Conservation (phyloP, 2,113 vertebrate genomes). For the Thalassarche chlororhynchos region DNA sequence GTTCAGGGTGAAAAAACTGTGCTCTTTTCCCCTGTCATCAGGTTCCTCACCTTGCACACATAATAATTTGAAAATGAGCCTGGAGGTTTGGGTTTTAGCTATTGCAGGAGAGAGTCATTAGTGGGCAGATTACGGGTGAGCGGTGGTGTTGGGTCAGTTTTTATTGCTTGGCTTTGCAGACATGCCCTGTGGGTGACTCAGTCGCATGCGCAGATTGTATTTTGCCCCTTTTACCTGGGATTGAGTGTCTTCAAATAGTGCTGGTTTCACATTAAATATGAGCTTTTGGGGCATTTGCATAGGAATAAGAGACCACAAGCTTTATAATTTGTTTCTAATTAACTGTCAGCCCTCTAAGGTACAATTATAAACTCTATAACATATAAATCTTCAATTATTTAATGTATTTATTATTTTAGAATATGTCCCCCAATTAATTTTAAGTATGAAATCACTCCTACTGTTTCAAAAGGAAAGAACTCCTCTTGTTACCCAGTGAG, state of each 20-base stretch:
- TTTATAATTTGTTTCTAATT: background rate
- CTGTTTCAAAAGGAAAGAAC: background rate
- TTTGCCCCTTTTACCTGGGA: background rate
- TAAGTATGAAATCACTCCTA: background rate
- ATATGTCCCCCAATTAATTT: background rate
- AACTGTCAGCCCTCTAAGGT: background rate
- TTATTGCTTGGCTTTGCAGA: background rate
- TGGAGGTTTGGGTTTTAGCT: background rate
- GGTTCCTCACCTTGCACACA: background rate
- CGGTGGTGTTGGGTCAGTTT: background rate
- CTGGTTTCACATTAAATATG: background rate
- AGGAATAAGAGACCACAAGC: background rate
- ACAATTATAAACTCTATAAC: background rate
- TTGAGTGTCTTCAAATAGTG: background rate
- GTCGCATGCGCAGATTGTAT: rapidly evolving
- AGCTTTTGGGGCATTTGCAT: background rate
- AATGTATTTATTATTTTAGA: background rate
- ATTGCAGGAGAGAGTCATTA: background rate
- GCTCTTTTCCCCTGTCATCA: background rate
- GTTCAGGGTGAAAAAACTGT: background rate
- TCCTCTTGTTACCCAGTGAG: background rate
- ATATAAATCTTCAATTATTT: background rate
- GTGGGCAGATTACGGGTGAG: background rate
- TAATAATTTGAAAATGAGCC: background rate
- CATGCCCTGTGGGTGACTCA: background rate